Base-by-base conservation (phyloP, 2,888 invertebrate genomes). In the Eristalis intricaria region DNA sequence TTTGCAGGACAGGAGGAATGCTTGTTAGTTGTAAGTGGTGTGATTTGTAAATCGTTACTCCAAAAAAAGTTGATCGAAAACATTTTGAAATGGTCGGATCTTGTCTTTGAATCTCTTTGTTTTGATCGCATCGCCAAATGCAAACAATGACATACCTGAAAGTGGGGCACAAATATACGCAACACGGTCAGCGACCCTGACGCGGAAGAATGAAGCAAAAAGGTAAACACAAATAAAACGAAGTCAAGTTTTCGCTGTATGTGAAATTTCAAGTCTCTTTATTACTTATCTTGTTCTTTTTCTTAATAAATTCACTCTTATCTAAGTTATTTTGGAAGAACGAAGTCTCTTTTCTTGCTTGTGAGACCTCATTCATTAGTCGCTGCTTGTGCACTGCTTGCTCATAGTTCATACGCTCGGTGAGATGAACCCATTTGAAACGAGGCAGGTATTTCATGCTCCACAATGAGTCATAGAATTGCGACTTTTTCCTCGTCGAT, bases 401-500 rank as follows among this genome's bases (percentile, higher is more conserved):
- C 92, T 99, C 99, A 92, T 98, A 99, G 2, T 97, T 97, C 89
- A 99, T 94, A 89, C 98, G 95, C 93, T 99, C 99, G 91, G 97
- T 97, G 60, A 99, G 94, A 93, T 99, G 99, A 35, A 96, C 94
- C 99, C 99, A 99, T 93, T 99, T 99, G 92, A 99, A 99, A 89
- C 97, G 95, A 3, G 97, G 96, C 89, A 99, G 94, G 93, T 99
- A 99, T 92, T 99, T 99, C 89, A 99, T 96, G 91, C 97, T 98
- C 99, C 99, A 99, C 58, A 98, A 94, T 92, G 96, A 95, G 81
- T 98, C 99, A 91, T 96, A 98, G 91, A 98, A 98, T 90, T 96
- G 96, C 22, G 97, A 97, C 89, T 95, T 96, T 90, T 97, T 97
- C 87, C 97, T 96, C 0, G 96, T 96, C 5, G 97, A 97, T 69